Conservation (phyloP, 2,797 vertebrate species). For the Acanthurus tractus region DNA sequence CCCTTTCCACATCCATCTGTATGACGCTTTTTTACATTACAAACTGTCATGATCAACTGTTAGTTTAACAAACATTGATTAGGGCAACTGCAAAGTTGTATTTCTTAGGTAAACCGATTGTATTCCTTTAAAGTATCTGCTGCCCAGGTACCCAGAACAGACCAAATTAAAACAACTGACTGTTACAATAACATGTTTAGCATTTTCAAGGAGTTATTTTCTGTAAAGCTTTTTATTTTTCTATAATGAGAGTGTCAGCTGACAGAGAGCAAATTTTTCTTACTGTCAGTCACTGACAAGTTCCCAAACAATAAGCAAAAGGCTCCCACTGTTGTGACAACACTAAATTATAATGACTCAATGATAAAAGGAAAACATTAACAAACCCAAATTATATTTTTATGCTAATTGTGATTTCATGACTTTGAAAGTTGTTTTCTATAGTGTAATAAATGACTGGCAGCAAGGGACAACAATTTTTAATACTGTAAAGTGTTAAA, state of each 20-base stretch:
- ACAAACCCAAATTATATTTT: neutral
- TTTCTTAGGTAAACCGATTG: neutral
- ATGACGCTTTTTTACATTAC: neutral
- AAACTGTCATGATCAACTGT: neutral
- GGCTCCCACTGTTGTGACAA: neutral
- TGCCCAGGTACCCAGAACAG: neutral
- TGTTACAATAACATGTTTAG: neutral
- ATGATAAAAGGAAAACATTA: neutral
- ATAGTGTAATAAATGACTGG: neutral
- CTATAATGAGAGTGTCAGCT: neutral
- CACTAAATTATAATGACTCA: neutral
- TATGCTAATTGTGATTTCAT: slow-evolving; percentile 4
- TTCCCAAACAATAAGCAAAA: neutral
- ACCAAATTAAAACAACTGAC: neutral
- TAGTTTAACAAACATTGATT: slow-evolving; percentile 1
- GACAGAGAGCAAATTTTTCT: neutral
- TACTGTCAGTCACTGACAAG: neutral
- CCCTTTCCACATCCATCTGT: no score
- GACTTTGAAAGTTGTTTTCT: neutral
- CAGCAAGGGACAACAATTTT: slow-evolving; percentile 1
- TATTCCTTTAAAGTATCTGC: neutral
- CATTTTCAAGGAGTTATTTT: neutral
- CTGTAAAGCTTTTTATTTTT: neutral
- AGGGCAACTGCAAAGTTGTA: slow-evolving; percentile 1
- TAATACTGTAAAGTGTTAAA: neutral